Evolutionary conservation across 1,140 invertebrate species (phyloP).

Genomic region (Patella vulgata): DNA sequence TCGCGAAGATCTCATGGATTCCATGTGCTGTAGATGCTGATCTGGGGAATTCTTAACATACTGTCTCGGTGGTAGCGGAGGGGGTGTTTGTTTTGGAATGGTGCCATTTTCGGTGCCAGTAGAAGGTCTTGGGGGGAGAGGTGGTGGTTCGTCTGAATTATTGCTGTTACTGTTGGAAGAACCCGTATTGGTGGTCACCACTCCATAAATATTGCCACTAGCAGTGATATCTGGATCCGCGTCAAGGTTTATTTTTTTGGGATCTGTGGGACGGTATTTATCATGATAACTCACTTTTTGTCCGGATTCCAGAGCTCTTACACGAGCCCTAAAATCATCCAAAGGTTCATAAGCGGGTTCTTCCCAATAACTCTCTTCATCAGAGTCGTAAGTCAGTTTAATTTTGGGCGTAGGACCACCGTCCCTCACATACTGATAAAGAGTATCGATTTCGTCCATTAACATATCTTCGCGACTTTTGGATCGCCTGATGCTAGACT

Average conservation of each 20-base stretch:
- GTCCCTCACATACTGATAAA: slow-evolving; percentile 90
- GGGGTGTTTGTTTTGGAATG: background rate
- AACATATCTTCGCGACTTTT: slow-evolving; percentile 69
- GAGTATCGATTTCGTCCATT: slow-evolving; percentile 96
- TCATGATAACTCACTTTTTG: slow-evolving; percentile 28
- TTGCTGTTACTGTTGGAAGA: background rate
- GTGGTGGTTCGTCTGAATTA: background rate
- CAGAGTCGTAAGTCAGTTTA: slow-evolving; percentile 55
- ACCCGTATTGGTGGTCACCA: background rate
- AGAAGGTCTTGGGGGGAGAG: slow-evolving; percentile 1
- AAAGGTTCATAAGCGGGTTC: slow-evolving; percentile 61
- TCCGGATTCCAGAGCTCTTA: slow-evolving; percentile 46
- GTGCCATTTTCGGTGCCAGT: slow-evolving; percentile 2
- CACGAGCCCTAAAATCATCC: slow-evolving; percentile 50
- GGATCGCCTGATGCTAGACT: slow-evolving; percentile 36
- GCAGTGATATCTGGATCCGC: background rate
- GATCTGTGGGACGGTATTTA: slow-evolving; percentile 34
- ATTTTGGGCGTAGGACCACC: slow-evolving; percentile 83
- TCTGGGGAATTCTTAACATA: background rate
- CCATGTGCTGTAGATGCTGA: background rate
- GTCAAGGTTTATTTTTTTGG: slow-evolving; percentile 20
- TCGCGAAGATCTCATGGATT: background rate
- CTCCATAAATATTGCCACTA: slow-evolving; percentile 1
- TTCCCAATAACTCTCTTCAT: slow-evolving; percentile 62
- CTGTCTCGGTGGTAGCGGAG: slow-evolving; percentile 17